A percentile compares a stretch with the other conserved stretches of the same genome.
Evolutionary conservation across 2,888 invertebrate genomes (phyloP).

Genomic region (Adela reaumurella): DNA sequence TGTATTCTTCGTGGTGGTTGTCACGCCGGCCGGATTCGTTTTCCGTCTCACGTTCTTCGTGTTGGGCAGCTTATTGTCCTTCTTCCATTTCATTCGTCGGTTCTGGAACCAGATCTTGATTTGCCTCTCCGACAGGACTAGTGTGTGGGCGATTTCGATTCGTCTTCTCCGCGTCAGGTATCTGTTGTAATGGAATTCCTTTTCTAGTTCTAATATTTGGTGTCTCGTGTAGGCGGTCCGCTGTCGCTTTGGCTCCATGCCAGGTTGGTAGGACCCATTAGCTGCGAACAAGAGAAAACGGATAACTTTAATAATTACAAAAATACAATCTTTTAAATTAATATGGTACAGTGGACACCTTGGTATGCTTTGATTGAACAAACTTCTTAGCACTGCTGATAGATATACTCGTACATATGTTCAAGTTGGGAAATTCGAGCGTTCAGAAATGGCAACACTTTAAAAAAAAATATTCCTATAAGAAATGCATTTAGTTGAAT

Average conservation of each 20-base stretch:
- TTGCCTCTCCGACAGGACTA: slow-evolving; percentile 83
- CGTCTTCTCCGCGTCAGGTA: slow-evolving; percentile 92
- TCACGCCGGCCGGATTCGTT: slow-evolving; percentile 70
- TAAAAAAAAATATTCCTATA: too few relatives aligned
- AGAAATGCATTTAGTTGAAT: too few relatives aligned
- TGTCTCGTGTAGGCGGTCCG: slow-evolving; percentile 96
- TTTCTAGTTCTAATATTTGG: slow-evolving; percentile 95
- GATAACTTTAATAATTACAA: too few relatives aligned
- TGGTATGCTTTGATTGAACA: too few relatives aligned
- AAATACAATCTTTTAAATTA: too few relatives aligned
- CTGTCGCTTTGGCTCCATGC: slow-evolving; percentile 94
- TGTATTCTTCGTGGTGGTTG: slow-evolving; percentile 58
- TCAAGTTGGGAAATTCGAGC: too few relatives aligned
- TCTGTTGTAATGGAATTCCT: slow-evolving; percentile 97
- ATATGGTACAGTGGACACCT: too few relatives aligned
- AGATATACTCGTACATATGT: too few relatives aligned
- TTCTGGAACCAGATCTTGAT: slow-evolving; percentile 87
- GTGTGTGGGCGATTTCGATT: slow-evolving; percentile 95
- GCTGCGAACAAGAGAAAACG: slow-evolving; percentile 63
- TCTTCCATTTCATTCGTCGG: slow-evolving; percentile 70
- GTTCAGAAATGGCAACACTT: too few relatives aligned
- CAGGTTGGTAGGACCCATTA: slow-evolving; percentile 83
- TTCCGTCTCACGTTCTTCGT: slow-evolving; percentile 73
- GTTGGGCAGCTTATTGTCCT: slow-evolving; percentile 81
- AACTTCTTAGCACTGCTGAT: too few relatives aligned